Base-by-base conservation (phyloP, 1,140 invertebrate species). In the Panulirus ornatus region DNA sequence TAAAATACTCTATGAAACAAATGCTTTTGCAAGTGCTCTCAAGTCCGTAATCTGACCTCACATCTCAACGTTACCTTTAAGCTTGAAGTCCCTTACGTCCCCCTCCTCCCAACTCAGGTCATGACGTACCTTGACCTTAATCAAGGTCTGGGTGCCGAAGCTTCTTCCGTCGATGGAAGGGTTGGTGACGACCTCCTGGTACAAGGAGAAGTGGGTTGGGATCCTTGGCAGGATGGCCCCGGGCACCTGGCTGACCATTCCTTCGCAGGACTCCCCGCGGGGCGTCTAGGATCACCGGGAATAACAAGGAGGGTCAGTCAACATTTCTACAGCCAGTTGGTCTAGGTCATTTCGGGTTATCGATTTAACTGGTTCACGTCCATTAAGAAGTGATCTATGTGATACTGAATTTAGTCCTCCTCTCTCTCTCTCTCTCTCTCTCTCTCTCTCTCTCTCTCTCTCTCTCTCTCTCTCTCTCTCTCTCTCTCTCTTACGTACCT, bases 211-310 rank as follows among this genome's bases (percentile, higher is more conserved):
- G 71, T 89, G 88, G 0, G 34, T 34, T 3, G 88, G 79, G 0
- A 89, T 84, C 19, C 14, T n/a, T 3, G 88, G 88, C 27, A 89
- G 30, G 5, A 22, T 16, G 1, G 27, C 16, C 36, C 58, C n/a
- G 2, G 40, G 6, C 14, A 73, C 11, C 11, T 84, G 36, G 30
- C 79, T 38, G 22, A 83, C 81, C 1, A 58, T 44, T 2, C 30
- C 76, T 30, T 89, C 88, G 42, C 88, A 89, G 5, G 70, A 30
- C 30, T 63, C n/a, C 11, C 88, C 88, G 0, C 88, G 88, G 54
- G 79, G 70, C 2, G 81, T 47, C 88, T 89, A 70, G 30, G 70
- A 38, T 34, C 70, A 30, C n/a, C 34, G 34, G 34, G 27, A 38
- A 38, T 9, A 22, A 11, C 14, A 38, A 30, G 11, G 34, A 70